Percentiles rank a stretch among this genome's conserved stretches.
Conservation (phyloP, 2,797 vertebrate species). For the Percopsis omiscomaycus region DNA sequence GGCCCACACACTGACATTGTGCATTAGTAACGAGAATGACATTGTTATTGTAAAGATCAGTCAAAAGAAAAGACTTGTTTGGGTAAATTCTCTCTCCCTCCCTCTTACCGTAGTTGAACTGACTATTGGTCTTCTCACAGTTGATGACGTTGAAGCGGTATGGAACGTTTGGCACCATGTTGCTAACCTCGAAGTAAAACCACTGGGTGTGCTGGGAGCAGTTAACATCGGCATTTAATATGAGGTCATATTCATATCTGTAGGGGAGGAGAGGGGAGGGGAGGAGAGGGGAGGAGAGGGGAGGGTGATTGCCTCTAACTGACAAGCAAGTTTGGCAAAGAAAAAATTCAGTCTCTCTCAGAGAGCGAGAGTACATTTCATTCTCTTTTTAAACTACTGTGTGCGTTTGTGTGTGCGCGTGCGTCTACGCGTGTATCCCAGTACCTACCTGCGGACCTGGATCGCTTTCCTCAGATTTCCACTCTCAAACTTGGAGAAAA, state of each 20-base stretch:
- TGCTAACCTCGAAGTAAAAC: slow-evolving; percentile 91
- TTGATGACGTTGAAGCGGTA: slow-evolving; percentile 95
- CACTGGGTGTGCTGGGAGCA: slow-evolving; percentile 84
- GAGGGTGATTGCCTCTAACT: background rate
- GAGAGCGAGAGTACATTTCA: background rate
- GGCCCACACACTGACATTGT: no score
- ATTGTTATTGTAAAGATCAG: no score
- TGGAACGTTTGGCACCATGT: slow-evolving; percentile 74
- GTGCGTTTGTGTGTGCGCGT: background rate
- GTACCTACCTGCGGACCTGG: slow-evolving; percentile 84
- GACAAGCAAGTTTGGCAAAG: background rate
- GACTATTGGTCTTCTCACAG: slow-evolving; percentile 93
- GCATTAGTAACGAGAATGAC: no score
- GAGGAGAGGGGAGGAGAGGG: background rate
- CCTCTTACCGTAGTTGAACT: slow-evolving; percentile 91
- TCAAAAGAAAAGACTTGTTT: no score
- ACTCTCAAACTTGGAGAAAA: slow-evolving; percentile 90
- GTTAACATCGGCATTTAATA: slow-evolving; percentile 87
- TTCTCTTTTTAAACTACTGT: background rate
- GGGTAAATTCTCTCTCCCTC: background rate
- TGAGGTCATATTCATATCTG: slow-evolving; percentile 90
- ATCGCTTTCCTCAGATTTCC: slow-evolving; percentile 91
- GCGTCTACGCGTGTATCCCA: slow-evolving; percentile 5
- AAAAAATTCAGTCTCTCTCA: background rate
- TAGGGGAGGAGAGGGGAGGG: background rate